Conservation (phyloP, 2,888 invertebrate genomes). For the Portevinia maculata region DNA sequence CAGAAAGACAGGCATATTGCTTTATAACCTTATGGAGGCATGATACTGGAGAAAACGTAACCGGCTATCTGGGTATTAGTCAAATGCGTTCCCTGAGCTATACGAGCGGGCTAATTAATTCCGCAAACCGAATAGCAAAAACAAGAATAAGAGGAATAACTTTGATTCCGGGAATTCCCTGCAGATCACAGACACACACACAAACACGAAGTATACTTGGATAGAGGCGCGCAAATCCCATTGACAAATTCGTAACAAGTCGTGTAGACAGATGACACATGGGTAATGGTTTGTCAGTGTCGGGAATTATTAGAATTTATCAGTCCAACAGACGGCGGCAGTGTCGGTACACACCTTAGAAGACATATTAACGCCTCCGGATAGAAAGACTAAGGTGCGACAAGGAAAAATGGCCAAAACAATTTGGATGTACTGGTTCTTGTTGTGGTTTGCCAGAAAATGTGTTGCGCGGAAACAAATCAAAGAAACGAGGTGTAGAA, state of each 20-base stretch:
- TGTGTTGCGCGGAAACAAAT: too few relatives aligned
- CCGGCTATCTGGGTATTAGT: constrained; percentile 31
- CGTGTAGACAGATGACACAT: constrained; percentile 55
- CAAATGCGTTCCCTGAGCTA: constrained; percentile 2
- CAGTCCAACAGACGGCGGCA: background rate
- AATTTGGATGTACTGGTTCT: background rate
- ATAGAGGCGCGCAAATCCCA: background rate
- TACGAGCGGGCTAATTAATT: constrained; percentile 30
- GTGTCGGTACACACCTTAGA: constrained; percentile 40
- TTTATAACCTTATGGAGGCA: constrained; percentile 54
- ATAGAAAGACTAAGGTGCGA: constrained; percentile 32
- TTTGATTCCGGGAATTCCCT: constrained; percentile 56
- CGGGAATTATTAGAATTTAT: constrained; percentile 44
- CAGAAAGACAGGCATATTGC: constrained; percentile 22
- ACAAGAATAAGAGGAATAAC: background rate
- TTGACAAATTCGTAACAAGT: constrained; percentile 63
- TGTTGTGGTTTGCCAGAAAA: background rate
- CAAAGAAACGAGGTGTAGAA: too few relatives aligned
- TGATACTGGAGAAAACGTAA: constrained; percentile 34
- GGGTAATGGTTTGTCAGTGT: constrained; percentile 57
- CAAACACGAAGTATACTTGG: background rate
- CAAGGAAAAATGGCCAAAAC: constrained; percentile 33
- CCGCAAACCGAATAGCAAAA: constrained; percentile 14
- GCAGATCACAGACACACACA: constrained; percentile 22
- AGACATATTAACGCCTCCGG: constrained; percentile 52